Conservation (phyloP, 2,888 invertebrate species). For the Athalia cordata region DNA sequence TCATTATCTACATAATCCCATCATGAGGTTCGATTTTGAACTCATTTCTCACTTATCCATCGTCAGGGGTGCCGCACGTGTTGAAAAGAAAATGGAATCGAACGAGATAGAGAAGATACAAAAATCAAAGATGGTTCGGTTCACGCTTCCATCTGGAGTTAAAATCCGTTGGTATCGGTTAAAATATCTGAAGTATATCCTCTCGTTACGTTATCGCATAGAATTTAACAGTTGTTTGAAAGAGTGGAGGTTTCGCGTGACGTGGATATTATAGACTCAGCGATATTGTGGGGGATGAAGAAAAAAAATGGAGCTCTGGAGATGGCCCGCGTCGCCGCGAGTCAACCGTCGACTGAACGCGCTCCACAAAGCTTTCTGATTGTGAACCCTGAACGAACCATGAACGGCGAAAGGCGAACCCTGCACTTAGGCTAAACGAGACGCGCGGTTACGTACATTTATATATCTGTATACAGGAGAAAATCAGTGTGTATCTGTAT, state of each 20-base stretch:
- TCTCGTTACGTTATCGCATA: constrained; percentile 32
- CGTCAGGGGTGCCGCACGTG: not conserved
- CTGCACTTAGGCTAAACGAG: constrained; percentile 34
- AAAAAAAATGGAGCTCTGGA: constrained; percentile 11
- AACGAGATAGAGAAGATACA: not conserved
- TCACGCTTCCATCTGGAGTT: constrained; percentile 3
- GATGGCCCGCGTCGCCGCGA: constrained; percentile 41
- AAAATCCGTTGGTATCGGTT: not conserved
- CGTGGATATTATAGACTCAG: constrained; percentile 8
- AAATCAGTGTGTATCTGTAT: not conserved
- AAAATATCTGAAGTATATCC: constrained; percentile 8
- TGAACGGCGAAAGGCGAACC: constrained; percentile 22
- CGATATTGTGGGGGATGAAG: constrained; percentile 5
- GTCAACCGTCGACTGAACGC: constrained; percentile 37
- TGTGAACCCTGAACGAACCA: constrained; percentile 4
- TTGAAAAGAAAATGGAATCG: not conserved
- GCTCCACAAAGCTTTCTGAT: constrained; percentile 18
- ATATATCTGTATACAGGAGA: not conserved
- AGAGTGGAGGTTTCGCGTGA: not conserved
- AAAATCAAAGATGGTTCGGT: not conserved
- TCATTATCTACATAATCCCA: not conserved
- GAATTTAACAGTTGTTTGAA: not conserved
- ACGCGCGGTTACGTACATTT: constrained; percentile 16
- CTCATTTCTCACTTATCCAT: constrained; percentile 2
- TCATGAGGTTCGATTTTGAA: not conserved